Conservation (phyloP, 1,140 invertebrate species). For the Atta cephalotes region DNA sequence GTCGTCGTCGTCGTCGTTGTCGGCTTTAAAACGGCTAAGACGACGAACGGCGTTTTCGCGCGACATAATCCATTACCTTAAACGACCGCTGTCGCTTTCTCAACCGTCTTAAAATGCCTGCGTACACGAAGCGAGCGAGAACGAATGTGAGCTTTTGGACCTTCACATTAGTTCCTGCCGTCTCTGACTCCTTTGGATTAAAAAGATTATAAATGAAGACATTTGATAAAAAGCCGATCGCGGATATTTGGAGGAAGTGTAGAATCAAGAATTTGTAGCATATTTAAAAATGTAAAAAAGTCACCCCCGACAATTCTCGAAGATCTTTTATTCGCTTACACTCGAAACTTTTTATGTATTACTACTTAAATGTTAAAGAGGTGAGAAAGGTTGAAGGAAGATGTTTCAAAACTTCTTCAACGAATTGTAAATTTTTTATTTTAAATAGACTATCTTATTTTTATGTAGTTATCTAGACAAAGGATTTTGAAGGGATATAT, state of each 20-base stretch:
- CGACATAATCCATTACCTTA: constrained; percentile 74
- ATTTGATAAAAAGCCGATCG: not conserved
- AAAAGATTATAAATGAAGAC: constrained; percentile 24
- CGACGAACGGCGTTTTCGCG: constrained; percentile 26
- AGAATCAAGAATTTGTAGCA: constrained; percentile 3
- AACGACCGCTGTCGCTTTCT: constrained; percentile 67
- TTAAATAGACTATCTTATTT: not conserved
- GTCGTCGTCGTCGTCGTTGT: constrained; percentile 30
- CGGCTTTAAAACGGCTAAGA: constrained; percentile 59
- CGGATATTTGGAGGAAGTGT: not conserved
- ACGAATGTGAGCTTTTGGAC: constrained; percentile 35
- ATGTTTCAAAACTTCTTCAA: not conserved
- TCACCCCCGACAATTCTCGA: too few relatives aligned
- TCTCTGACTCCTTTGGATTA: constrained; percentile 30
- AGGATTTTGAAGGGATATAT: not conserved
- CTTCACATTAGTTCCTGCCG: constrained; percentile 29
- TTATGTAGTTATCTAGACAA: not conserved
- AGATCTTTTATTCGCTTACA: not conserved
- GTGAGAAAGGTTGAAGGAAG: not conserved
- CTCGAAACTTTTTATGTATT: not conserved
- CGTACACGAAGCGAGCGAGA: constrained; percentile 39
- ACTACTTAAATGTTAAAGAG: not conserved
- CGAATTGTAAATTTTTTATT: not conserved
- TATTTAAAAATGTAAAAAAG: not conserved
- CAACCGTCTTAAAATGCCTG: constrained; percentile 51